Evolutionary conservation across 2,113 vertebrate species (phyloP).

Genomic region (Herpetotheres cachinnans): DNA sequence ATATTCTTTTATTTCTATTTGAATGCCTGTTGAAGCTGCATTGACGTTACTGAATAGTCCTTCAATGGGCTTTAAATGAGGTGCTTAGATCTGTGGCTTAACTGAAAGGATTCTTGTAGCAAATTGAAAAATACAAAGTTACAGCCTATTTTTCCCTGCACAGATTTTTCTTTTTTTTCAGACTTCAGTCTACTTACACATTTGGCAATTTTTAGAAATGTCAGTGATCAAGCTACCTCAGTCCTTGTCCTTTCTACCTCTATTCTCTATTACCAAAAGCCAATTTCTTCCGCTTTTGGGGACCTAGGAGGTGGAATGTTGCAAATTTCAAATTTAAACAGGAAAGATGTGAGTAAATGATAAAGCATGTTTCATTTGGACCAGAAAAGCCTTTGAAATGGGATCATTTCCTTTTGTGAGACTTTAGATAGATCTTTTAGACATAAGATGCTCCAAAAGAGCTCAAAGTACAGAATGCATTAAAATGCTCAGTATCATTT

Average conservation of each 20-base stretch:
- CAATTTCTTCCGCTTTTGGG: neutral
- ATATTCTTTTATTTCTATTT: neutral
- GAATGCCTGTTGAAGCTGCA: neutral
- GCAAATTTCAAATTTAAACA: neutral
- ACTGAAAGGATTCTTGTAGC: neutral
- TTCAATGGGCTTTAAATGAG: neutral
- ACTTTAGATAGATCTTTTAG: neutral
- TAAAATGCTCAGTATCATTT: neutral
- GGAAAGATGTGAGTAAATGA: neutral
- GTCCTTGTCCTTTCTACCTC: neutral
- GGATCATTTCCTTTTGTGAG: neutral
- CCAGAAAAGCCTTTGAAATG: neutral
- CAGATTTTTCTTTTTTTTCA: neutral
- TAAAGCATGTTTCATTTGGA: neutral
- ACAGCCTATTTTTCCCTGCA: neutral
- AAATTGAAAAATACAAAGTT: neutral
- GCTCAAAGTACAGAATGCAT: neutral
- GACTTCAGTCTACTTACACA: neutral
- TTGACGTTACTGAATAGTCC: neutral
- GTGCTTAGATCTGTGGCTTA: neutral
- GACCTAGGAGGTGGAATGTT: neutral
- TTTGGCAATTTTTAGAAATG: neutral
- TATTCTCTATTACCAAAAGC: neutral
- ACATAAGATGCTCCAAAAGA: neutral
- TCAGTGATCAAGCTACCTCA: accelerated